phyloP scores from a whole-genome alignment of 2,797 vertebrate genomes.

The Parotocinclus haroldoi region DNA sequence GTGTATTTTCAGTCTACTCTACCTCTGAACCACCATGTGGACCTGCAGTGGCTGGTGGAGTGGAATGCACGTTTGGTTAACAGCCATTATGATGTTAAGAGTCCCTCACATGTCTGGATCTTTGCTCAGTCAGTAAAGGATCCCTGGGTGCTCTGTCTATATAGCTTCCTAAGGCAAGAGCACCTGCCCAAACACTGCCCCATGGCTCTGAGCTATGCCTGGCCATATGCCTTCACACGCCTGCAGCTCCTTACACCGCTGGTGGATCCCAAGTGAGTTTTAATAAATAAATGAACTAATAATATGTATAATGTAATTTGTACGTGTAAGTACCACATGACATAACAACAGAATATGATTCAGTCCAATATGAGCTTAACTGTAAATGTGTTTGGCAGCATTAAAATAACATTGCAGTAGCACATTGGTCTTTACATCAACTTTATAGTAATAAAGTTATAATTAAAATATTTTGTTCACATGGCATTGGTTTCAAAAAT shows the following conservation, averaged over 20 bases:
- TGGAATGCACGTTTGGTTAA: slow-evolving; percentile 95
- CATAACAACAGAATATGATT: too few species aligned
- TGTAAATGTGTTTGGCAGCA: too few species aligned
- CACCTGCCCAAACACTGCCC: slow-evolving; percentile 95
- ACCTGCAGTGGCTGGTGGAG: slow-evolving; percentile 96
- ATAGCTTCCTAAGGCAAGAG: slow-evolving; percentile 96
- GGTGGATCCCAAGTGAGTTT: slow-evolving; percentile 91
- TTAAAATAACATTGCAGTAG: too few species aligned
- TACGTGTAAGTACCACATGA: too few species aligned
- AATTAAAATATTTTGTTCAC: too few species aligned
- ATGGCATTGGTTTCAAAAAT: too few species aligned
- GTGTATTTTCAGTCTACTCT: slow-evolving; percentile 73
- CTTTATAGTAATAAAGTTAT: too few species aligned
- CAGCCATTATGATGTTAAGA: slow-evolving; percentile 96
- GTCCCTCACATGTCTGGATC: slow-evolving; percentile 98
- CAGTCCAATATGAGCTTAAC: too few species aligned
- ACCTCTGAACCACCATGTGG: slow-evolving; percentile 87
- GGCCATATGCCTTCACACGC: slow-evolving; percentile 94
- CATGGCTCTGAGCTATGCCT: slow-evolving; percentile 92
- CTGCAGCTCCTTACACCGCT: slow-evolving; percentile 93
- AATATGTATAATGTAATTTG: too few species aligned
- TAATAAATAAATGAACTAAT: too few species aligned
- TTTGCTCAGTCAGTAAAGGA: slow-evolving; percentile 95
- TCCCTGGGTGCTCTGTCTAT: slow-evolving; percentile 96
- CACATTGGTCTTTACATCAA: too few species aligned